These are phyloP conservation scores for Bombus breviceps DNA, from an alignment of 1,140 invertebrate genomes.

Conservation along the genomic window DNA sequence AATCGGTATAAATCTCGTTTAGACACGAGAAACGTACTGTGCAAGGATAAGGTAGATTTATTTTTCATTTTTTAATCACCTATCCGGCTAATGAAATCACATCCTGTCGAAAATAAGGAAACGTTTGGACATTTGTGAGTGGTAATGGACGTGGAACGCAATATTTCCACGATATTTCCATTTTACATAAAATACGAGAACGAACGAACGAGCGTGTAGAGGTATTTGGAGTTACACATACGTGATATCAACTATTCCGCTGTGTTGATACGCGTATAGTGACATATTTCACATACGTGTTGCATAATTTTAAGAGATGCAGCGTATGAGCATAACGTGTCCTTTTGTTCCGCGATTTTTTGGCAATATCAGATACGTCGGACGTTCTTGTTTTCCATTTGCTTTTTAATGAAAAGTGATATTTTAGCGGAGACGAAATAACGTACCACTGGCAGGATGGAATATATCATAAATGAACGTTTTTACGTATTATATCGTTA, in stretches of 20 bases:
- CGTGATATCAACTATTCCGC: neutral
- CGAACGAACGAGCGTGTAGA: neutral
- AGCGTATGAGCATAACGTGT: neutral
- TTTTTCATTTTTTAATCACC: too few relatives aligned
- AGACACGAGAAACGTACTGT: too few relatives aligned
- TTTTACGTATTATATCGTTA: too few relatives aligned
- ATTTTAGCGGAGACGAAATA: neutral
- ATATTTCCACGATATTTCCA: neutral
- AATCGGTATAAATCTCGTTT: too few relatives aligned
- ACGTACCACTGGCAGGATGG: neutral
- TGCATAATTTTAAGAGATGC: neutral
- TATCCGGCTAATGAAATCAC: neutral
- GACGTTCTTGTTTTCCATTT: neutral
- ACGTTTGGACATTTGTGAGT: neutral
- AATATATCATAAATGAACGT: too few relatives aligned
- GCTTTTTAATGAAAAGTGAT: neutral
- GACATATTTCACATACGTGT: neutral
- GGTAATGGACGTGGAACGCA: neutral
- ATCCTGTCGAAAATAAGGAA: neutral
- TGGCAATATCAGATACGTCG: neutral
- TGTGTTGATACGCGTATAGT: neutral
- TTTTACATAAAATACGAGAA: neutral
- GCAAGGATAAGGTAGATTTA: too few relatives aligned
- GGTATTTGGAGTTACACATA: neutral
- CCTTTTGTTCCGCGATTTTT: conserved; percentile 5